These are phyloP conservation scores for Aurelia sp. DNA, from an alignment of 30 jellyfish, hydroid and myxozoan species.

Conservation along the genomic window DNA sequence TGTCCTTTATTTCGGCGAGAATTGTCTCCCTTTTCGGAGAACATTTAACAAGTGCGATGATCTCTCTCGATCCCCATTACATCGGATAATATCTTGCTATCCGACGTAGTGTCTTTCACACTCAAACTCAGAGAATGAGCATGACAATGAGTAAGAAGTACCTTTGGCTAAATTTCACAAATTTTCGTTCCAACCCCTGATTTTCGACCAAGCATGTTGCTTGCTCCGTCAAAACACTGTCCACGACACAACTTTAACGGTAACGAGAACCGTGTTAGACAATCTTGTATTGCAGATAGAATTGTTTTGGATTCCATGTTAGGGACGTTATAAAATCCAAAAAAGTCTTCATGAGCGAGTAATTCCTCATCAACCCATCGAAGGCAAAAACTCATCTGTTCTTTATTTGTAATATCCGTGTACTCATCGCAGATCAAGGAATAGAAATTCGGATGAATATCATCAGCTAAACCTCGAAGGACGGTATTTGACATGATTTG, in stretches of 20 bases:
- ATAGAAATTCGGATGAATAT: conserved; percentile 27
- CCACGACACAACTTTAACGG: conserved; percentile 61
- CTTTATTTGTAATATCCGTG: conserved; percentile 81
- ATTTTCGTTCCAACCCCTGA: conserved; percentile 21
- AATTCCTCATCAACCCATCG: conserved; percentile 58
- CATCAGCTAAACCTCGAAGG: conserved; percentile 44
- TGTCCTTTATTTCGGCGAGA: conserved; percentile 43
- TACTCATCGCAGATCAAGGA: conserved; percentile 77
- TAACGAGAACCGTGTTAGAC: conserved; percentile 35
- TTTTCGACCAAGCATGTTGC: conserved; percentile 72
- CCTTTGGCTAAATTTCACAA: conserved; percentile 19
- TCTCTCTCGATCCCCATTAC: conserved; percentile 51
- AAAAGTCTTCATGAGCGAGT: conserved; percentile 72
- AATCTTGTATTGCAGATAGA: conserved; percentile 58
- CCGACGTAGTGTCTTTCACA: conserved; percentile 8
- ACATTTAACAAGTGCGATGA: conserved; percentile 29
- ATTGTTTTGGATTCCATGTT: conserved; percentile 45
- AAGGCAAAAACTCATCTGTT: conserved; percentile 66
- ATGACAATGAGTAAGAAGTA: conserved; percentile 29
- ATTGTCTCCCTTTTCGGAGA: conserved; percentile 55
- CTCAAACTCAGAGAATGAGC: neutral
- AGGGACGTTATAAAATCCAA: conserved; percentile 57
- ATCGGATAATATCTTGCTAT: neutral
- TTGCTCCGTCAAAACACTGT: conserved; percentile 66
- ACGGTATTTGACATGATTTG: conserved; percentile 63